Percentiles rank a stretch among this genome's conserved stretches.
Evolutionary conservation across 2,888 invertebrate genomes (phyloP).

Genomic region (Brachyptera putata): DNA sequence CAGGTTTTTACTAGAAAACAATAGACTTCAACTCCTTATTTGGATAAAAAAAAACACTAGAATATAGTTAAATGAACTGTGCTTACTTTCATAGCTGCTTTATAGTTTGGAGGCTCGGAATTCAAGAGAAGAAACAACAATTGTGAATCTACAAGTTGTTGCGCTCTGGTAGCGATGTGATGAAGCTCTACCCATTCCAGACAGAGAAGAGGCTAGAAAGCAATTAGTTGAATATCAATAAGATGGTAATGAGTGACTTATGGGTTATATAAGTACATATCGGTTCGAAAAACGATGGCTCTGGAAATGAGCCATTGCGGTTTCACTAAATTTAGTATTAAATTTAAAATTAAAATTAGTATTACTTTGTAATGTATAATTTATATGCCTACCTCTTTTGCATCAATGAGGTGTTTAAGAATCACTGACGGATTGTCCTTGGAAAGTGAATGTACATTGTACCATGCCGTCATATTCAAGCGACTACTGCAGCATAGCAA

Average conservation of each 20-base stretch:
- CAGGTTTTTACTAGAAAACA: no score
- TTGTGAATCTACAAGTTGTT: slow-evolving; percentile 23
- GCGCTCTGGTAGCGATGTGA: slow-evolving; percentile 21
- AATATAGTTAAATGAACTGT: not conserved
- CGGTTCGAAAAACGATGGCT: no score
- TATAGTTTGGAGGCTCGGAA: slow-evolving; percentile 44
- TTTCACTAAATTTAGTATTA: no score
- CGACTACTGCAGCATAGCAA: no score
- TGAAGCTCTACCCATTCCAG: slow-evolving; percentile 57
- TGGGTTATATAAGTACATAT: no score
- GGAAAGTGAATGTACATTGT: slow-evolving; percentile 41
- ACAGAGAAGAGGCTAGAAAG: slow-evolving; percentile 46
- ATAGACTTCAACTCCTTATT: no score
- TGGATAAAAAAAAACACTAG: slow-evolving; percentile 33
- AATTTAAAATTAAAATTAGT: slow-evolving; percentile 16
- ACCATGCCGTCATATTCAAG: slow-evolving; percentile 34
- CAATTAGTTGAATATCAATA: not conserved
- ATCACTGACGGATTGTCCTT: slow-evolving; percentile 52
- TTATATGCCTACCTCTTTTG: slow-evolving; percentile 47
- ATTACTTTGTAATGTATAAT: no score
- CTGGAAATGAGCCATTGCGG: no score
- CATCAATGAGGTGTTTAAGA: slow-evolving; percentile 53
- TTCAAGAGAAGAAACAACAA: slow-evolving; percentile 39
- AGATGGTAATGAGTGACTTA: no score
- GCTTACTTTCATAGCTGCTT: slow-evolving; percentile 40